Conservation (phyloP, 1,140 invertebrate species). For the Cherax quadricarinatus region DNA sequence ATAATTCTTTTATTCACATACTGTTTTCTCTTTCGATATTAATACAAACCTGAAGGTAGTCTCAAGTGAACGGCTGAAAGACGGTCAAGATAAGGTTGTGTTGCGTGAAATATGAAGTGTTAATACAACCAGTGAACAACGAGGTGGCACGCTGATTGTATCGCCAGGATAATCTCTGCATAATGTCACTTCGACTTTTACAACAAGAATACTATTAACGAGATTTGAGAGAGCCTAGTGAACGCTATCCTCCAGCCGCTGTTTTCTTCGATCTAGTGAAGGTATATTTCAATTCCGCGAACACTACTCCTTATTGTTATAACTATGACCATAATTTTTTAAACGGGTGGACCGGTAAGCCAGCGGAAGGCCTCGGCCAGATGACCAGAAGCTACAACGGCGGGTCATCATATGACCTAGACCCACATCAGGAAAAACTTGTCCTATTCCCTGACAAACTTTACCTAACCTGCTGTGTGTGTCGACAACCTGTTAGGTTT, state of each 20-base stretch:
- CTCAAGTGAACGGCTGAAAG: neutral
- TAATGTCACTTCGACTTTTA: neutral
- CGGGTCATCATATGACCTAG: no score
- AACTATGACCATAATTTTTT: no score
- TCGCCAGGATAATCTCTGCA: neutral
- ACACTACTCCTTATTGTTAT: neutral
- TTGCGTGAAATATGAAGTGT: neutral
- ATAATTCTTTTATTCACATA: no score
- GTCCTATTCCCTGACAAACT: no score
- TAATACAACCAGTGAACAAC: slow-evolving; percentile 3
- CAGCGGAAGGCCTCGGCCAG: no score
- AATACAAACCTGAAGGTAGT: no score
- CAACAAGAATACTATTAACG: slow-evolving; percentile 4
- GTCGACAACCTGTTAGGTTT: slow-evolving; percentile 8
- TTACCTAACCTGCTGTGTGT: no score
- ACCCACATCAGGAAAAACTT: no score
- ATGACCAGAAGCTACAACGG: no score
- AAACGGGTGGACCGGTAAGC: no score
- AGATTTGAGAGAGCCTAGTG: neutral
- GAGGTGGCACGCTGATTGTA: neutral
- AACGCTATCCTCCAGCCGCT: neutral
- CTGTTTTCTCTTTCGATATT: no score
- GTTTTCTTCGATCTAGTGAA: slow-evolving; percentile 22
- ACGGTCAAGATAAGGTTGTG: slow-evolving; percentile 1
- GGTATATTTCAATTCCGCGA: no score